Percentiles rank a stretch among this genome's conserved stretches.
phyloP scores from a whole-genome alignment of 2,888 invertebrate species.

The Malthinus flaveolus region DNA sequence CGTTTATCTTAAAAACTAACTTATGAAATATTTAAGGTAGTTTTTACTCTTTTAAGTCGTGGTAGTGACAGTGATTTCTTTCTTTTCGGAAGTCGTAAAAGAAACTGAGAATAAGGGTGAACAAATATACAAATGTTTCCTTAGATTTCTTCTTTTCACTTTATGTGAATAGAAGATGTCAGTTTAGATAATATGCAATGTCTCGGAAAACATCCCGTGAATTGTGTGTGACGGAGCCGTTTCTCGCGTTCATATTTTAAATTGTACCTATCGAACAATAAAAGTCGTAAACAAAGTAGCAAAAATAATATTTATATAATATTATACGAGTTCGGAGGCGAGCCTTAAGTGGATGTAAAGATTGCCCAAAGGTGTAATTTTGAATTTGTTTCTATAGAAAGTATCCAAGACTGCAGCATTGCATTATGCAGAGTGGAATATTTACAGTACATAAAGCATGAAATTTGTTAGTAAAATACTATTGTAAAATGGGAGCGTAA shows the following conservation, averaged over 20 bases:
- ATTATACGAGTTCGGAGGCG: no score
- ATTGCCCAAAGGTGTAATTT: slow-evolving; percentile 12
- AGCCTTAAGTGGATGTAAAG: background rate
- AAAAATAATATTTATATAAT: no score
- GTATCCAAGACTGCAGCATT: slow-evolving; percentile 8
- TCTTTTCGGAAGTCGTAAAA: slow-evolving; percentile 23
- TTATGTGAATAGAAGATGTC: slow-evolving; percentile 28
- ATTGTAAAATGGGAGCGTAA: slow-evolving; percentile 7
- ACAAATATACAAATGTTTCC: slow-evolving; percentile 30
- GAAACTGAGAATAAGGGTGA: slow-evolving; percentile 15
- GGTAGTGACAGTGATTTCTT: slow-evolving; percentile 28
- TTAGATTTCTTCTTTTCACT: slow-evolving; percentile 25
- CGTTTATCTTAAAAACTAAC: slow-evolving; percentile 33
- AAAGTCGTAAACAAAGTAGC: background rate
- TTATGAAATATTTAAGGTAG: slow-evolving; percentile 37
- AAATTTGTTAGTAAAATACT: slow-evolving; percentile 29
- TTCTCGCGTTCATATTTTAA: slow-evolving; percentile 11
- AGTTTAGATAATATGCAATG: slow-evolving; percentile 28
- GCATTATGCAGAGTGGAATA: slow-evolving; percentile 16
- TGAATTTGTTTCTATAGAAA: slow-evolving; percentile 3
- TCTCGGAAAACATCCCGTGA: slow-evolving; percentile 20
- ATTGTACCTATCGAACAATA: slow-evolving; percentile 7
- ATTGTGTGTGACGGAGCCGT: slow-evolving; percentile 10
- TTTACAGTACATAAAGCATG: slow-evolving; percentile 28
- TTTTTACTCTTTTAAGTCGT: slow-evolving; percentile 32